Evolutionary conservation across 2,797 vertebrate genomes (phyloP), one percentile per base, ranked within the genome.

Genomic region (Hydrocynus forskahlii): DNA sequence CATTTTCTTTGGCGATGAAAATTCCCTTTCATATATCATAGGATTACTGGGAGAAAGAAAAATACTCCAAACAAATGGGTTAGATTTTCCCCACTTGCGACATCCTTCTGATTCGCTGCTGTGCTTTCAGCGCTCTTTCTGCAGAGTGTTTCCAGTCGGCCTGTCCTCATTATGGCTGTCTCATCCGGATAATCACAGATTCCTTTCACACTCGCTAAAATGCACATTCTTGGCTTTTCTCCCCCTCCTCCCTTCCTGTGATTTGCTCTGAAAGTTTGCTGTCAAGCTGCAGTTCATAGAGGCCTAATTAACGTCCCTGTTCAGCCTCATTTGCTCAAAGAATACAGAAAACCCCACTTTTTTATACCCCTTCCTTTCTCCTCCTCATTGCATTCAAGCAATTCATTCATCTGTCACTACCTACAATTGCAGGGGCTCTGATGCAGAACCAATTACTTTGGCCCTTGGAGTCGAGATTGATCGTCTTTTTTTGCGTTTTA

Each of bases 381-480:
- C 81, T 67, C 84, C 89, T 90, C 82, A 73, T 90, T 83, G 81
- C 91, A 93, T 94, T 95, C 93, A 93, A 94, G 93, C 93, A 92
- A 93, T 94, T 94, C 92, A 94, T 94, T 95, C 93, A 94, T 92
- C 93, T 94, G 93, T 94, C 94, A 95, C 92, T 92, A 85, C 82
- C 81, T 89, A 88, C 89, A 88, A 87, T 86, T 87, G 91, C 91
- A 90, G 88, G 88, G 90, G 89, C 92, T 92, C 88, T 88, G 92
- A 94, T 94, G 95, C 95, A 95, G 92, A 95, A 95, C 94, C 95
- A 95, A 95, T 95, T 95, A 95, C 92, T 90, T 94, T 92, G 91
- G 89, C 91, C 90, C 92, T 92, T 90, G 86, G 90, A 92, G 92
- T 92, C 87, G 86, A 94, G 93, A 95, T 94, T 93, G 92, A 95